Evolutionary conservation across 2,113 vertebrate species (phyloP).

Genomic region (Boulengeromyrus knoepffleri): DNA sequence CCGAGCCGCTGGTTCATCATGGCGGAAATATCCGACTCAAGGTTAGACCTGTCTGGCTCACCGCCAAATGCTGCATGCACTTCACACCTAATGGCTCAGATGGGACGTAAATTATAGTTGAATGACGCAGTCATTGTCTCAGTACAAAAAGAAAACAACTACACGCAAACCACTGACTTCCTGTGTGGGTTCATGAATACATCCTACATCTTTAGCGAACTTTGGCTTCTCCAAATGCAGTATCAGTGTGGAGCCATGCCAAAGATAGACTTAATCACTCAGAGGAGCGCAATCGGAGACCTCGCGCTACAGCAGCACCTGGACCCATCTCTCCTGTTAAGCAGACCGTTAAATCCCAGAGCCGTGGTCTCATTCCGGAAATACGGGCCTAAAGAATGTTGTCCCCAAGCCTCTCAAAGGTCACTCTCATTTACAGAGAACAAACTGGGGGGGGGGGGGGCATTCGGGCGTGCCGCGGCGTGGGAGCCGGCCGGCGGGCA

Average conservation of each 20-base stretch:
- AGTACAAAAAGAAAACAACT: not conserved
- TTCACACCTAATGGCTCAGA: not conserved
- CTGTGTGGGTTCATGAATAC: not conserved
- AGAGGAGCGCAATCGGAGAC: not conserved
- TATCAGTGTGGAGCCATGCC: not conserved
- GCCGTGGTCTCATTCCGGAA: not conserved
- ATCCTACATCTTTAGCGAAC: not conserved
- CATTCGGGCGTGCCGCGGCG: not conserved
- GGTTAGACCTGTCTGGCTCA: not conserved
- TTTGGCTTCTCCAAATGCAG: not conserved
- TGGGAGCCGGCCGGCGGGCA: not conserved
- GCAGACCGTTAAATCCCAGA: not conserved
- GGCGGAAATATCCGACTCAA: not conserved
- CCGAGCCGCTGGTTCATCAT: not conserved
- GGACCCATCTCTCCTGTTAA: not conserved
- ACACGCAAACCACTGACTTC: not conserved
- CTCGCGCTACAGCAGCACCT: not conserved
- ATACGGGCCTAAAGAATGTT: not conserved
- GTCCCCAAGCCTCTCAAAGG: not conserved
- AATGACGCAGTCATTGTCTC: not conserved
- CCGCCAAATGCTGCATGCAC: not conserved
- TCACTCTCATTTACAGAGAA: not conserved
- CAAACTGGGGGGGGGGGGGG: not conserved
- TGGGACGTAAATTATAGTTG: not conserved
- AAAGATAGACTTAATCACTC: constrained; percentile 5